Evolutionary conservation across 2,797 vertebrate species (phyloP).

Genomic region (Myotis myotis): DNA sequence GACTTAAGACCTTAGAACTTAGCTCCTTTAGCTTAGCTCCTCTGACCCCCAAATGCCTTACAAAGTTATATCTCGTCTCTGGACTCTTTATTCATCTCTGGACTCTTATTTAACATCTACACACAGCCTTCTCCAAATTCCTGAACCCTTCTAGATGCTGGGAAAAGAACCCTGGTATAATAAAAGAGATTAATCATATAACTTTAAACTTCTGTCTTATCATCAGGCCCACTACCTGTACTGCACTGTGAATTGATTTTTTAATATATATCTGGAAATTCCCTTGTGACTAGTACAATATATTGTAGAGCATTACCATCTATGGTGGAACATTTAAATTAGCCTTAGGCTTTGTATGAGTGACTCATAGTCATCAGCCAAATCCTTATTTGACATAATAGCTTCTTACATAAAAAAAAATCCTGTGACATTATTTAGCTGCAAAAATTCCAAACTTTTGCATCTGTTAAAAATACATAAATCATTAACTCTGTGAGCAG

Average conservation of each 20-base stretch:
- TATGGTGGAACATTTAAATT: constrained; percentile 34
- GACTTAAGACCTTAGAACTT: too few species aligned
- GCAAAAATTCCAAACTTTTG: neutral
- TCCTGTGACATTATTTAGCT: neutral
- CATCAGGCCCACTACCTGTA: neutral
- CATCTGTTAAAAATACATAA: neutral
- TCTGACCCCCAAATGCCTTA: too few species aligned
- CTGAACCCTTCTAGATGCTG: too few species aligned
- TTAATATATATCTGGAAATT: constrained; percentile 1
- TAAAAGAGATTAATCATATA: neutral
- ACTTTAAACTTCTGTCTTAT: neutral
- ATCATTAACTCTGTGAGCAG: neutral
- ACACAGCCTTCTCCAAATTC: too few species aligned
- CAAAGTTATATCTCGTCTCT: too few species aligned
- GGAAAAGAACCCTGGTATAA: too few species aligned
- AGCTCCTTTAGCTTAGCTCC: too few species aligned
- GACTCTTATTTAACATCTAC: too few species aligned
- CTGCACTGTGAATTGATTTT: constrained; percentile 4
- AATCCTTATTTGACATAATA: constrained; percentile 26
- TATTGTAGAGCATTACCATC: constrained; percentile 4
- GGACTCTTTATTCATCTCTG: too few species aligned
- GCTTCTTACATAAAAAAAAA: constrained; percentile 41
- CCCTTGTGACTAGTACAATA: constrained; percentile 24
- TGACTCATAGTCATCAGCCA: constrained; percentile 28
- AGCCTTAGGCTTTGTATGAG: constrained; percentile 7